Evolutionary conservation across 2,888 invertebrate species (phyloP), one percentile per base, ranked within the genome.

Genomic region (Phengaris arion): DNA sequence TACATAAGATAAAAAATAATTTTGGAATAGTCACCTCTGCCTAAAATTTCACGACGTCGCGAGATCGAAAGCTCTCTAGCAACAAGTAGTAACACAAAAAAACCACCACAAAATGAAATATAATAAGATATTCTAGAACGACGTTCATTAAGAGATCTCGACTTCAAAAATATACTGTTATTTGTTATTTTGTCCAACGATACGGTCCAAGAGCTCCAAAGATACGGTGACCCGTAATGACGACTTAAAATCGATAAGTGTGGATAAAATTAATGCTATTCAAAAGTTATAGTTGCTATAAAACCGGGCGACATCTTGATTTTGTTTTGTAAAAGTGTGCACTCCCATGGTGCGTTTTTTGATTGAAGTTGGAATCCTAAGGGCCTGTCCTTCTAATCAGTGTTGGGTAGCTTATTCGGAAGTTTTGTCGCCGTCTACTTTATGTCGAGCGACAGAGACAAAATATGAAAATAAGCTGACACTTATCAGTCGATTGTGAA

Each of bases 191-290:
- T 72, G 12, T 70, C 70, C 70, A 7, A 15, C 15, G 51, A 22
- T n/a, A n/a, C n/a, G n/a, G n/a, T n/a, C n/a, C n/a, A n/a, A 70
- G 51, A 51, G 15, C 70, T 22, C 22, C n/a, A 69, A 48, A 15
- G 51, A 48, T 70, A 51, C 70, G 15, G 69, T 69, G 69, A 70
- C 48, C 70, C 22, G 15, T 70, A 70, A 70, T 51, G n/a, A 48
- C 45, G 48, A 72, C 72, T 72, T 72, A 72, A 72, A 72, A 72
- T 72, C 72, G 72, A 72, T 72, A 72, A 72, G 72, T 72, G 72
- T 72, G 35, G 46, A 72, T 54, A 52, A 54, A 72, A 72, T 72
- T 72, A 72, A 54, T 52, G 72, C 72, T 72, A 54, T 72, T 70
- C 52, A 54, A 45, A 72, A 72, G 54, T 72, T 72, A 54, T 72